These are phyloP conservation scores for Globia sparganii DNA, from an alignment of 2,888 invertebrate species.

Conservation along the genomic window DNA sequence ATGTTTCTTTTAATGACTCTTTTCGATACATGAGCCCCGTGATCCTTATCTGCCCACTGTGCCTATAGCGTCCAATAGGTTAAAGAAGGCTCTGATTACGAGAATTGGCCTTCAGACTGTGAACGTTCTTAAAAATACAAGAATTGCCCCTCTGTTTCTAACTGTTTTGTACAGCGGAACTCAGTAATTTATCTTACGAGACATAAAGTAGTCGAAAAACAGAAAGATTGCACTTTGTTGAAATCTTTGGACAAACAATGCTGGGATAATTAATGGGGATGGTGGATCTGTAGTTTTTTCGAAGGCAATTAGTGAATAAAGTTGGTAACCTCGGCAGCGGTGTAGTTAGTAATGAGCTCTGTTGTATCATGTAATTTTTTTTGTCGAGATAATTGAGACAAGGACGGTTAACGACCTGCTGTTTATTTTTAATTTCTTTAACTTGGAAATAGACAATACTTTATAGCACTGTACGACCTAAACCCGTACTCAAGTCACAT, in stretches of 20 bases:
- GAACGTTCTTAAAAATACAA: too few species aligned
- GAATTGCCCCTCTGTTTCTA: constrained; percentile 2
- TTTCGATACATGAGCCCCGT: too few species aligned
- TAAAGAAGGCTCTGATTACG: too few species aligned
- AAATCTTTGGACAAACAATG: constrained; percentile 61
- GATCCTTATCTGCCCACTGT: too few species aligned
- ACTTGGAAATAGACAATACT: not conserved
- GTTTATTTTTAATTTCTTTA: not conserved
- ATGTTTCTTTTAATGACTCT: too few species aligned
- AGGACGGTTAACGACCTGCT: not conserved
- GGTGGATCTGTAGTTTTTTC: constrained; percentile 42
- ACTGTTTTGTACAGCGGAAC: constrained; percentile 29
- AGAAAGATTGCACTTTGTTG: constrained; percentile 62
- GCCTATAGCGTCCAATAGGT: too few species aligned
- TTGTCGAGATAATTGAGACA: not conserved
- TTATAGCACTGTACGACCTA: not conserved
- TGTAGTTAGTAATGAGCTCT: constrained; percentile 34
- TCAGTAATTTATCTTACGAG: constrained; percentile 64
- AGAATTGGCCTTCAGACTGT: not conserved
- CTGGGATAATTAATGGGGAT: constrained; percentile 60
- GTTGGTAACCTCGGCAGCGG: constrained; percentile 49
- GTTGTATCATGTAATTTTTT: constrained; percentile 21
- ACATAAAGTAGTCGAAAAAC: constrained; percentile 63
- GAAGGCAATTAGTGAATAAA: constrained; percentile 50
- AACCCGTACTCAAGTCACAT: too few species aligned